Base-by-base conservation (phyloP, 2,113 vertebrate genomes). In the Lepus europaeus region DNA sequence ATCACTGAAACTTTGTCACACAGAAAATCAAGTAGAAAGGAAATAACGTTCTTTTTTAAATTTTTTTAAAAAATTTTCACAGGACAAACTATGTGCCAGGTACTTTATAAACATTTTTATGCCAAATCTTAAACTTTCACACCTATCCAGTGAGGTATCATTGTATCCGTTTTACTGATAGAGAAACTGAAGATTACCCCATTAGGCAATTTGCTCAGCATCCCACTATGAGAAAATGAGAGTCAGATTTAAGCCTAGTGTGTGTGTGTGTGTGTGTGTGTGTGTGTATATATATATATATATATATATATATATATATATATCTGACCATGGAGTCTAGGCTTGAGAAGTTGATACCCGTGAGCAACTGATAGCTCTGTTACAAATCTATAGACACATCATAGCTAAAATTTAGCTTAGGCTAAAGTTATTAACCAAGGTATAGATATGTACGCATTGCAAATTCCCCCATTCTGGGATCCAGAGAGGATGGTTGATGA, bases 1-100 rank as follows among this genome's bases (percentile, higher is more conserved):
- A 39, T 87, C 31, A 82, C 23, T 83, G 13, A 83, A 91, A 83
- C 13, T 90, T 82, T 77, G 8, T 77, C 63, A 72, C 29, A 78
- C 85, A 87, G 11, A 77, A 72, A 51, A 69, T 86, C 61, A n/a
- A 19, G 7, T 8, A 81, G 64, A 31, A 81, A 83, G 22, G 16
- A 4, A 93, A 85, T 29, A 3, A n/a, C 33, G 63, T n/a, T 74
- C 20, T 68, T 84, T 56, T 84, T 83, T 69, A 53, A 87, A 53
- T 87, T 45, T 45, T 45, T 45, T 45, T 8, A 59, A 59, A 4
- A 25, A 64, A 83, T 51, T 83, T 81, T 91, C 29, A 76, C 2
- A 95, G 27, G 9, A 88, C 9, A 82, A 85, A 80, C 13, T 45
- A 33, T 74, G 59, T 85, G 2, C 27, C n/a, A 91, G 25, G 4